Percentiles rank a stretch among this genome's conserved stretches.
Evolutionary conservation across 2,113 vertebrate species (phyloP).

Genomic region (Seriola rivoliana): DNA sequence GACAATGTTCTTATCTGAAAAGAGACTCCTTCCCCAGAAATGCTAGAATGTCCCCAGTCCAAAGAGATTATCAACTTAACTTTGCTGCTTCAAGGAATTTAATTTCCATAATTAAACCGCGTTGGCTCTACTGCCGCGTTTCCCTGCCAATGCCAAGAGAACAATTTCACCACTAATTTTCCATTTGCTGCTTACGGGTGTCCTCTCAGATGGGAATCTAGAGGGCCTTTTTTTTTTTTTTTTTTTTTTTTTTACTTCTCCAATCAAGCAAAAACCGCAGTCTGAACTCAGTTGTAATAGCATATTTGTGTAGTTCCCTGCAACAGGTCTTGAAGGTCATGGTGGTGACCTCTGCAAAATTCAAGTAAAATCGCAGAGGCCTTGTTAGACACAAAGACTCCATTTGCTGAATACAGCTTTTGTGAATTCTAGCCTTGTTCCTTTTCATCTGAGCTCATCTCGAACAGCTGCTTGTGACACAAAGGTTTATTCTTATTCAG

Average conservation of each 20-base stretch:
- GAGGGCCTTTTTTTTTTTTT: constrained; percentile 6
- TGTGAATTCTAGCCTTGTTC: constrained; percentile 31
- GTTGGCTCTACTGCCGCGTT: constrained; percentile 65
- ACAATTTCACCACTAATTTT: constrained; percentile 79
- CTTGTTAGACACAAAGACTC: constrained; percentile 47
- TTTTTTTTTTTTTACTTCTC: constrained; percentile 30
- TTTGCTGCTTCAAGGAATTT: constrained; percentile 82
- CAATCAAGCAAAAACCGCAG: constrained; percentile 27
- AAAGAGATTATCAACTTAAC: constrained; percentile 84
- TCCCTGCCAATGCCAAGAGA: constrained; percentile 73
- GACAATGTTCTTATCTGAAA: constrained; percentile 76
- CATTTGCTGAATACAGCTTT: constrained; percentile 6
- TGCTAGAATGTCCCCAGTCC: constrained; percentile 78
- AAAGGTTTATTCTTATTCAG: constrained; percentile 28
- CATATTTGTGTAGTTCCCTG: constrained; percentile 43
- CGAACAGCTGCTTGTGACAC: constrained; percentile 17
- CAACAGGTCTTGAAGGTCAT: constrained; percentile 54
- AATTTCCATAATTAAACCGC: constrained; percentile 85
- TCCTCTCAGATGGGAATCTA: constrained; percentile 63
- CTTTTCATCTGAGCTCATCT: constrained; percentile 33
- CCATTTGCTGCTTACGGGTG: constrained; percentile 66
- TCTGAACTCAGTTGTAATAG: constrained; percentile 29
- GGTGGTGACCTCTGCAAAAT: constrained; percentile 38
- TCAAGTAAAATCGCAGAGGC: constrained; percentile 9
- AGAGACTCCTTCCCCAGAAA: constrained; percentile 74